phyloP scores from a whole-genome alignment of 2,888 invertebrate species.

The Apocheima hispidaria region DNA sequence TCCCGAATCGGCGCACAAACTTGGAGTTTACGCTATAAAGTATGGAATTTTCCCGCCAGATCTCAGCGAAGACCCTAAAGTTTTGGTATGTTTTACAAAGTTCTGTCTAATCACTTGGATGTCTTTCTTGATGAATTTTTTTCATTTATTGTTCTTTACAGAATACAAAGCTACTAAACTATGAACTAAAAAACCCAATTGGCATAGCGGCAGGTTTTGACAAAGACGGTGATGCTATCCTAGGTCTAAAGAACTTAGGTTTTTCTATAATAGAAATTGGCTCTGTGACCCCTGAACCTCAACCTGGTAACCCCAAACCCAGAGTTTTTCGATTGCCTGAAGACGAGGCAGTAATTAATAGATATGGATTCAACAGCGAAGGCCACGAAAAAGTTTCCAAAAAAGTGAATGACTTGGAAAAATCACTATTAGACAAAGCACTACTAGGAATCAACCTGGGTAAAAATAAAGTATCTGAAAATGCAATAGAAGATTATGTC shows the following conservation, averaged over 20 bases:
- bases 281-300: constrained; percentile 97
- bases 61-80: constrained; percentile 86
- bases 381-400: constrained; percentile 92
- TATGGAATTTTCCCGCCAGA: constrained; percentile 90
- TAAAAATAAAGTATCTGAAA: constrained; percentile 94
- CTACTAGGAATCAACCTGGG: constrained; percentile 97
- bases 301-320: constrained; percentile 96
- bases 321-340: constrained; percentile 95
- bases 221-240: constrained; percentile 97
- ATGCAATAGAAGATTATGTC: constrained; percentile 93
- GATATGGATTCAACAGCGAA: constrained; percentile 96
- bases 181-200: constrained; percentile 93
- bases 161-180: constrained; percentile 90
- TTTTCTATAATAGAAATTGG: constrained; percentile 99
- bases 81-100: constrained; percentile 84
- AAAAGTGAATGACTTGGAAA: constrained; percentile 87
- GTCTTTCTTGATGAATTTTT: neutral
- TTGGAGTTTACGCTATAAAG: constrained; percentile 92
- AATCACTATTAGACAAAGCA: constrained; percentile 83
- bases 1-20: constrained; percentile 93
- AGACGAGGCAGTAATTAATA: constrained; percentile 96
- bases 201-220: constrained; percentile 99
- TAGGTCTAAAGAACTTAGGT: constrained; percentile 93
- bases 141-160: constrained; percentile 64
- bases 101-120: neutral